Evolutionary conservation across 2,113 vertebrate species (phyloP).

Genomic region (Sinocyclocheilus anshuiensis): DNA sequence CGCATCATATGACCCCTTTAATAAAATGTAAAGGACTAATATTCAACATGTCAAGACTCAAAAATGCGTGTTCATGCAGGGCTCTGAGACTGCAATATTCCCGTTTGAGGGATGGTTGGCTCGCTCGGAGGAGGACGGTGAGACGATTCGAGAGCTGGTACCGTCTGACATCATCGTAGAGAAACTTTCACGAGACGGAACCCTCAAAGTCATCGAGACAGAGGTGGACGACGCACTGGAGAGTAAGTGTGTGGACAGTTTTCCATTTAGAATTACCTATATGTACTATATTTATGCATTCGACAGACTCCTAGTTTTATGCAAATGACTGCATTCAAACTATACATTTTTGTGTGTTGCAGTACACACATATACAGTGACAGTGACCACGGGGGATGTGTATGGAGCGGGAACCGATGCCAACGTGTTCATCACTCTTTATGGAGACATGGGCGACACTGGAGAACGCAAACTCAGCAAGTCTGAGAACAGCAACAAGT

Average conservation of each 20-base stretch:
- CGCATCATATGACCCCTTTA: too few species aligned
- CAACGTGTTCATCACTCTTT: slow-evolving; percentile 93
- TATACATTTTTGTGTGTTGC: slow-evolving; percentile 21
- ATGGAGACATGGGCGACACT: slow-evolving; percentile 90
- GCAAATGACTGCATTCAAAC: too few species aligned
- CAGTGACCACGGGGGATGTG: slow-evolving; percentile 89
- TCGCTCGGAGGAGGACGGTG: slow-evolving; percentile 91
- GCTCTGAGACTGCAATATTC: slow-evolving; percentile 91
- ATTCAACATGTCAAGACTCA: not conserved
- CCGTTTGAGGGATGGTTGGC: slow-evolving; percentile 93
- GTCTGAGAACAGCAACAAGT: slow-evolving; percentile 95
- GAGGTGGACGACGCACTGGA: slow-evolving; percentile 94
- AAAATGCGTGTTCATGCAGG: slow-evolving; percentile 70
- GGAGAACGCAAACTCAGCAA: slow-evolving; percentile 95
- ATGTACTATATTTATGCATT: too few species aligned
- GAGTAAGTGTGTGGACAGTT: slow-evolving; percentile 73
- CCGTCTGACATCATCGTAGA: slow-evolving; percentile 93
- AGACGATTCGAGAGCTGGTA: slow-evolving; percentile 90
- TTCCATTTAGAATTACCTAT: too few species aligned
- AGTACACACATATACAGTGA: slow-evolving; percentile 89
- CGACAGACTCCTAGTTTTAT: not conserved
- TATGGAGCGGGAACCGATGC: slow-evolving; percentile 89
- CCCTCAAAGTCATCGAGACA: slow-evolving; percentile 85
- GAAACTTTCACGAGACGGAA: slow-evolving; percentile 90
- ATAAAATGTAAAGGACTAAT: not conserved